Evolutionary conservation across 2,113 vertebrate species (phyloP), one percentile per base, ranked within the genome.

Genomic region (Camarhynchus parvulus): DNA sequence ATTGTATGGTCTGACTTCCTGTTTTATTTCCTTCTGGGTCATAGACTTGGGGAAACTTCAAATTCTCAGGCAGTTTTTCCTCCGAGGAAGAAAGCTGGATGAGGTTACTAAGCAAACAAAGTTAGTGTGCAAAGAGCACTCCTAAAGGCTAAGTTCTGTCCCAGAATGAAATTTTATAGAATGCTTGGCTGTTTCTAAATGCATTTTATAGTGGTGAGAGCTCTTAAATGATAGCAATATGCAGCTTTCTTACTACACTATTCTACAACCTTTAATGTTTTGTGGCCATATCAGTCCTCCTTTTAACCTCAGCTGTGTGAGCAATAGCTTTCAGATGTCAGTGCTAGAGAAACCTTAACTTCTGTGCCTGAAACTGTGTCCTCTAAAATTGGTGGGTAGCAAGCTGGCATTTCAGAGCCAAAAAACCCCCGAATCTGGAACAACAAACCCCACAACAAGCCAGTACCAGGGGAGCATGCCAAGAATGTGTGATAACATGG

Each of bases 311-410:
- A 94, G 92, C 92, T 94, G 89, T 79, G 93, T 82, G 94, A 97
- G 96, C 96, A 96, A 94, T 95, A 82, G 92, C 91, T 97, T 96
- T 97, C 93, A 96, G 91, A 94, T 98, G 96, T 94, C 93, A 91
- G 67, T 77, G 78, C 95, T 96, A 28, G 2, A 77, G 93, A 86
- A 97, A 79, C 74, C 64, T 87, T 39, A 72, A 87, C 91, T 94
- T 94, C 66, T 89, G 79, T 52, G 56, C 75, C 77, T 5, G 24
- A 73, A 73, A 92, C 83, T 27, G 2, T 25, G 42, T 30, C 11
- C n/a, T 66, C 31, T 30, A 4, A 30, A 77, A 69, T 4, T 50
- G 55, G 30, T n/a, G 53, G n/a, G 73, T 37, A 28, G 33, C 19
- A 50, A 24, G 28, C 21, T 67, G 35, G 50, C 23, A 31, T 31